phyloP scores from a whole-genome alignment of 2,797 vertebrate species.

The Schizothorax lantsangensis region DNA sequence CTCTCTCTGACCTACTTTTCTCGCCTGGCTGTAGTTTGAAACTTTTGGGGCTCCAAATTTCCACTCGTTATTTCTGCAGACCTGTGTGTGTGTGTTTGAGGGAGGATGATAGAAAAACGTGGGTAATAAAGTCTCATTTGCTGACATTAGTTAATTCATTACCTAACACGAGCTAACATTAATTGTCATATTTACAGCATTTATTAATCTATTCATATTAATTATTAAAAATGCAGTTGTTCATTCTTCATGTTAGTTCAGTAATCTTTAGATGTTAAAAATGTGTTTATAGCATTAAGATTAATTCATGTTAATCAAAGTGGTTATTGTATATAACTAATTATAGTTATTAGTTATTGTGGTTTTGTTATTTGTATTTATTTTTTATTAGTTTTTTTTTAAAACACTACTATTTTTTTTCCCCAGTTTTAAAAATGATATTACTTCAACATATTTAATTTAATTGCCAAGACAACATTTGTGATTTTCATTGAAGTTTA shows the following conservation, averaged over 20 bases:
- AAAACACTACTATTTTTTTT: not conserved
- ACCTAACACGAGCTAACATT: not conserved
- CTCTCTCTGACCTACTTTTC: constrained; percentile 77
- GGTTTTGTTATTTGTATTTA: no score
- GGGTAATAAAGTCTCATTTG: not conserved
- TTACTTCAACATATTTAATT: not conserved
- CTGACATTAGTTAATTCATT: not conserved
- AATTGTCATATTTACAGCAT: no score
- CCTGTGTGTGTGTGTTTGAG: constrained; percentile 12
- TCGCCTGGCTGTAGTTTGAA: constrained; percentile 65
- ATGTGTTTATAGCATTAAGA: not conserved
- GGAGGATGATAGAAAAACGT: not conserved
- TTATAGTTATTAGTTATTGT: not conserved
- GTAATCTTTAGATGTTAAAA: not conserved
- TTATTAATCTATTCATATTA: not conserved
- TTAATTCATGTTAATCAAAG: not conserved
- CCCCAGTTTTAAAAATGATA: no score
- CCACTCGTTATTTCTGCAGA: constrained; percentile 51
- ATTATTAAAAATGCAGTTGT: not conserved
- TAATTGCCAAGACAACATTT: not conserved
- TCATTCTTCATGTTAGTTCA: not conserved
- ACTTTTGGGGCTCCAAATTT: constrained; percentile 67
- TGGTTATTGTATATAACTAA: not conserved
- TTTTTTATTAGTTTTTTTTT: not conserved
- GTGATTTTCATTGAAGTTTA: not conserved